These are phyloP conservation scores for Babyrousa celebensis DNA, from an alignment of 2,797 vertebrate genomes.

Conservation along the genomic window DNA sequence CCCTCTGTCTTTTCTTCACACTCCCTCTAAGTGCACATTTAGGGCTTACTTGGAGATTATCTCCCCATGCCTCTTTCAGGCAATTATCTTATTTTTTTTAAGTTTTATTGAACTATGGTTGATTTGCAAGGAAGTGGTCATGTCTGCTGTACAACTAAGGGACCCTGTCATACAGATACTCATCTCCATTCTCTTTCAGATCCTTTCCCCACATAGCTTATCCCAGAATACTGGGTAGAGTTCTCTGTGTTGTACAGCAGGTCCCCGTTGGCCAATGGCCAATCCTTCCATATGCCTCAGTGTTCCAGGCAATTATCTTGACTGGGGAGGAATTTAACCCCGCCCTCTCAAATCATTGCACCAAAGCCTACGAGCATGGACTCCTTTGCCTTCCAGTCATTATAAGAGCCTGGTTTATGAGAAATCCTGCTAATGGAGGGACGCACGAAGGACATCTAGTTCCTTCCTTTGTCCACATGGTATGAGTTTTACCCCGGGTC, in stretches of 20 bases:
- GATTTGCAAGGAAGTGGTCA: too few relatives aligned
- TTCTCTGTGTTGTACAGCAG: too few relatives aligned
- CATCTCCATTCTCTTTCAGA: too few relatives aligned
- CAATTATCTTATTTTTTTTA: too few relatives aligned
- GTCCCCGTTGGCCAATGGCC: too few relatives aligned
- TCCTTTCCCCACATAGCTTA: too few relatives aligned
- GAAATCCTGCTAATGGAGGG: background rate
- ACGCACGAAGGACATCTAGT: background rate
- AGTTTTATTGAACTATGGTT: too few relatives aligned
- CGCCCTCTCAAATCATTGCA: background rate
- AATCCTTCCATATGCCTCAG: too few relatives aligned
- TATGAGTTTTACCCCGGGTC: background rate
- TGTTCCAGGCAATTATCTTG: background rate
- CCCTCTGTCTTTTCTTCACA: background rate
- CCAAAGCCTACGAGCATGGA: background rate
- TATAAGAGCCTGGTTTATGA: background rate
- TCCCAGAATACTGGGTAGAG: too few relatives aligned
- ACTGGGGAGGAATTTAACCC: background rate
- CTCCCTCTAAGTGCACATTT: background rate
- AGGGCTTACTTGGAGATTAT: background rate
- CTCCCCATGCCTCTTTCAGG: background rate
- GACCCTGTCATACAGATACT: too few relatives aligned
- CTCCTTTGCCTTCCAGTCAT: background rate
- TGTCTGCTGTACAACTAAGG: too few relatives aligned
- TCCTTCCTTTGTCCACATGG: background rate